Base-by-base conservation (phyloP, 1,140 invertebrate genomes). In the Sipha flava region DNA sequence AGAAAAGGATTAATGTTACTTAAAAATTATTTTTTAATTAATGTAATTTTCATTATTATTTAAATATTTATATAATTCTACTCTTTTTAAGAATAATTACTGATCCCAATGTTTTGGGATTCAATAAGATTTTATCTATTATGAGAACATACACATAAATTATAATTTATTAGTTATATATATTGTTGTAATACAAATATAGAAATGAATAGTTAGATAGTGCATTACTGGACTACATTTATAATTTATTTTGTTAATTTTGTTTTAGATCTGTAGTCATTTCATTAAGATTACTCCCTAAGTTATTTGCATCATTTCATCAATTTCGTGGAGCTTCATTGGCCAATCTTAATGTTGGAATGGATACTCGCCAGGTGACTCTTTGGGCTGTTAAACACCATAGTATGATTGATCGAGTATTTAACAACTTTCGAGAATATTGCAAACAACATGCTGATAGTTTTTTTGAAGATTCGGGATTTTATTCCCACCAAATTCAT, bases 381-480 rank as follows among this genome's bases (percentile, higher is more conserved):
- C 90, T 93, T 83, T 97, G 94, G 94, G 94, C 95, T 4, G 95
- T 97, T 83, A 89, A 91, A 49, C 92, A 96, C 82, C 91, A 94
- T 83, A 89, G 92, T 66, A 95, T 97, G 95, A 94, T 97, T 92
- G 89, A 91, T 16, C 90, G 95, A 85, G 97, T 97, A 86, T 96
- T 98, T 82, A 92, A 92, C 83, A 95, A 97, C 84, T 83, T 90
- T 57, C 90, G 90, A 29, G 88, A 89, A 45, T 93, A 92, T 81
- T 87, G 87, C 86, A 45, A 83, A 29, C 85, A 85, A 81, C 84
- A 83, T 64, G 83, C 82, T 72, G 84, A 84, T 34, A 84, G 84
- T 80, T 84, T 83, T 31, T 83, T 80, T 23, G 81, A 81, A 62
- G 79, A 57, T 64, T 83, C 40, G 79, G 23, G 79, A n/a, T 82